These are phyloP conservation scores for Scarus forsteni DNA, from an alignment of 2,797 vertebrate genomes.

Conservation along the genomic window DNA sequence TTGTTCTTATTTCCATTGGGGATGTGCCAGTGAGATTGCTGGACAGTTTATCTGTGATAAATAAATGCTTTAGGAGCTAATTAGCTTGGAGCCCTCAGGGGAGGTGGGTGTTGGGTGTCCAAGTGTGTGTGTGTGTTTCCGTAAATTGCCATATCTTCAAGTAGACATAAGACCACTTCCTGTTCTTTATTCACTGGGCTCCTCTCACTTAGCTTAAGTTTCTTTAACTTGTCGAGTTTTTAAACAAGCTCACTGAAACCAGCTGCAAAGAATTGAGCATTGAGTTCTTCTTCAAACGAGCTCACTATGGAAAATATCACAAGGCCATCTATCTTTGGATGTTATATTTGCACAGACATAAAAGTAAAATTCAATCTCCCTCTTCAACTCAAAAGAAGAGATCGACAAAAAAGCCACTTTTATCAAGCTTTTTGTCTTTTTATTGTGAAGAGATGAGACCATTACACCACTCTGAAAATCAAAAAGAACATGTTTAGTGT, in stretches of 20 bases:
- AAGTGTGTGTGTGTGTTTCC: conserved; percentile 58
- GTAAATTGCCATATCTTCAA: conserved; percentile 66
- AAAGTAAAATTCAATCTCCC: conserved; percentile 3
- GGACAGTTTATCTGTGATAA: conserved; percentile 89
- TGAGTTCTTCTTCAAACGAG: conserved; percentile 19
- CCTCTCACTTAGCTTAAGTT: conserved; percentile 29
- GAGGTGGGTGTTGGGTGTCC: conserved; percentile 79
- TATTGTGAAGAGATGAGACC: too few relatives aligned
- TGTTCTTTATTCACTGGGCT: conserved; percentile 42
- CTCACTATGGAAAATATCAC: conserved; percentile 29
- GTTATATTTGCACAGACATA: not conserved
- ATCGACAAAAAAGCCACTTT: too few relatives aligned
- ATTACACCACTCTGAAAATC: too few relatives aligned
- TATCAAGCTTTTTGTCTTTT: too few relatives aligned
- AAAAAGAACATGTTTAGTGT: too few relatives aligned
- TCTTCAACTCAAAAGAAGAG: not conserved
- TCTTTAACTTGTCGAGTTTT: conserved; percentile 17
- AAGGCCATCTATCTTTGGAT: conserved; percentile 9
- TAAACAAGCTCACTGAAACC: conserved; percentile 26
- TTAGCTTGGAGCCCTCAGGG: conserved; percentile 78
- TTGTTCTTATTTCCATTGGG: conserved; percentile 84
- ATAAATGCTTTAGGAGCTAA: conserved; percentile 88
- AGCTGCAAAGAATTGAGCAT: conserved; percentile 3
- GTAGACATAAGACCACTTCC: conserved; percentile 68
- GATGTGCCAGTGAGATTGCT: conserved; percentile 85